Evolutionary conservation across 1,140 invertebrate species (phyloP).

Genomic region (Panulirus ornatus): DNA sequence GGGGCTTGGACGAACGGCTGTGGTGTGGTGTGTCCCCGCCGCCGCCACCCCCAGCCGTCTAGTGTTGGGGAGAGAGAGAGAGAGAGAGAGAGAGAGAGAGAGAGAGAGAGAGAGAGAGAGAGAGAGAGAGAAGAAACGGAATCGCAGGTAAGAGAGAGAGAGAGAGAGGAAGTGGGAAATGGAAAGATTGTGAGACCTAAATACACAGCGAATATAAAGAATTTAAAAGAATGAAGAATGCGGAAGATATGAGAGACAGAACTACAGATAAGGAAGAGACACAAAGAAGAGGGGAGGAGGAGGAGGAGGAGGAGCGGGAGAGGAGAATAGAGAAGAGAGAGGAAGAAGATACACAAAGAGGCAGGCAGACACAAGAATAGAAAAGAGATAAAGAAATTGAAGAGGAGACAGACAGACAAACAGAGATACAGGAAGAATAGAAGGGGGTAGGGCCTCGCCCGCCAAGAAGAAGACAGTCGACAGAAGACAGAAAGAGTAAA

Average conservation of each 20-base stretch:
- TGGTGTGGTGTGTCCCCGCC: no score
- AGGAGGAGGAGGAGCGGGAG: not conserved
- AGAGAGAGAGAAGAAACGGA: not conserved
- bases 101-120: not conserved
- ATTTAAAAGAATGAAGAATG: not conserved
- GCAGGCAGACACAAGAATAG: not conserved
- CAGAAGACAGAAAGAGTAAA: not conserved
- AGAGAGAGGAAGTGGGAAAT: not conserved
- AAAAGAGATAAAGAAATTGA: not conserved
- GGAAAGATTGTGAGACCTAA: not conserved
- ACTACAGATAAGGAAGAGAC: not conserved
- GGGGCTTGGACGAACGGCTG: no score
- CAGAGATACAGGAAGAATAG: not conserved
- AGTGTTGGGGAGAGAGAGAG: not conserved
- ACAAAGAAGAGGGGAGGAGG: not conserved
- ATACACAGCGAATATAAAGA: not conserved
- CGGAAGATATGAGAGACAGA: not conserved
- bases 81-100: not conserved
- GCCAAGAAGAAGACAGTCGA: not conserved
- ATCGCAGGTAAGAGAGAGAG: no score
- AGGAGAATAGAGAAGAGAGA: not conserved
- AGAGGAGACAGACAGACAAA: not conserved
- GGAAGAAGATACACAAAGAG: not conserved
- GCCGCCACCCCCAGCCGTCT: no score
- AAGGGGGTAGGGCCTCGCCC: not conserved